These are phyloP conservation scores for Tarsius wallacei DNA, from an alignment of 2,797 vertebrate genomes.

Conservation along the genomic window DNA sequence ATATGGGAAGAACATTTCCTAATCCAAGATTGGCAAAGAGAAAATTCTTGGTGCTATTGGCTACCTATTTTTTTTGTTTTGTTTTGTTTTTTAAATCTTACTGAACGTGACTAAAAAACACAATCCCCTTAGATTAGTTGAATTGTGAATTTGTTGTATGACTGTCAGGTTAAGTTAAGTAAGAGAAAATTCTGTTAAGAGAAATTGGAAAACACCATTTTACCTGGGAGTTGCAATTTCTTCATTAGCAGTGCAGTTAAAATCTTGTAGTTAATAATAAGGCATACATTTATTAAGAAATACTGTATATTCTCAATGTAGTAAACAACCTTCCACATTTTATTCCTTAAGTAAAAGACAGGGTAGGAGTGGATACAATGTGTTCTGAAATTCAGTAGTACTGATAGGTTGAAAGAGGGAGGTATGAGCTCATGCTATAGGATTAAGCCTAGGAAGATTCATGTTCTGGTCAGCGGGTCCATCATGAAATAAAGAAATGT, in stretches of 20 bases:
- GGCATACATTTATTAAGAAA: too few species aligned
- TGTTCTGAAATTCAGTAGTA: not conserved
- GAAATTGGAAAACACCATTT: not conserved
- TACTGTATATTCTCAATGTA: not conserved
- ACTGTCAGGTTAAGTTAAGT: too few species aligned
- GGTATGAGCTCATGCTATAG: not conserved
- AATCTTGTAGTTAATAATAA: not conserved
- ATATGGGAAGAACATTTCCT: too few species aligned
- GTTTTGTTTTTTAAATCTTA: too few species aligned
- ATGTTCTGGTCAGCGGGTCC: not conserved
- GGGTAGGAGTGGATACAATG: not conserved
- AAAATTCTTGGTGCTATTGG: too few species aligned
- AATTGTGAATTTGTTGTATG: too few species aligned
- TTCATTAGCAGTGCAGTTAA: not conserved
- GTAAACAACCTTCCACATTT: not conserved
- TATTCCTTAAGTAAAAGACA: not conserved
- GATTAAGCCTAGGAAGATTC: not conserved
- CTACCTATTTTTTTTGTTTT: too few species aligned
- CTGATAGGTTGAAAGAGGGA: not conserved
- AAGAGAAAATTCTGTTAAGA: too few species aligned
- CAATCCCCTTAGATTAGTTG: too few species aligned
- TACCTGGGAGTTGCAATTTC: not conserved
- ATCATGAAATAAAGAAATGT: not conserved
- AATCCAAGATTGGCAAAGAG: not conserved
- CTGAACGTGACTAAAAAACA: too few species aligned